These are phyloP conservation scores for Sarcophaga bullata DNA, from an alignment of 1,140 invertebrate species.

Conservation along the genomic window DNA sequence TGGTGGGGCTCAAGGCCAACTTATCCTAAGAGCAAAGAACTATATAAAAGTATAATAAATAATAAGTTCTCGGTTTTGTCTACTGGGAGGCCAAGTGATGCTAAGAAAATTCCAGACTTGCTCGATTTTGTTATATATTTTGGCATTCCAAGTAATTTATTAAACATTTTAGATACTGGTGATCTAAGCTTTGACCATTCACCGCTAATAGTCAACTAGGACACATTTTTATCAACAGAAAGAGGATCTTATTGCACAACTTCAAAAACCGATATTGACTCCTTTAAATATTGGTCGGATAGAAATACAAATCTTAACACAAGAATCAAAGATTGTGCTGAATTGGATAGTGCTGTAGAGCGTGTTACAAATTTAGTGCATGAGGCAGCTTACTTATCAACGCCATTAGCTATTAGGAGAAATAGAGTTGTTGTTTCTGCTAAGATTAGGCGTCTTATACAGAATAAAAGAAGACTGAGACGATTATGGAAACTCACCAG, in stretches of 20 bases:
- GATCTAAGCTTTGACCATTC: neutral
- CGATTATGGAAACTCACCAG: constrained; percentile 27
- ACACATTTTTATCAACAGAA: no score
- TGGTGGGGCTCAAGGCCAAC: neutral
- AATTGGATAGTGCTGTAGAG: constrained; percentile 16
- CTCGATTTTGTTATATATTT: neutral
- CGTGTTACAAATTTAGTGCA: constrained; percentile 25
- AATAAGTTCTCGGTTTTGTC: constrained; percentile 21
- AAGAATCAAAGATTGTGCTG: neutral
- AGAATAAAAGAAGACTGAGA: no score
- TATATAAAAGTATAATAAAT: constrained; percentile 32
- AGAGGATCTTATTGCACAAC: no score
- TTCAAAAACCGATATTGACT: no score
- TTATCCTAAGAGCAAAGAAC: constrained; percentile 32
- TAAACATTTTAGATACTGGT: neutral
- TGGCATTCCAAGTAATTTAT: neutral
- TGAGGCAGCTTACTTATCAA: constrained; percentile 2
- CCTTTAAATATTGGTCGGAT: neutral
- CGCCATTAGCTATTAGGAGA: neutral
- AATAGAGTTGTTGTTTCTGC: neutral
- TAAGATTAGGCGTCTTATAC: no score
- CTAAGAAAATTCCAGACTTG: constrained; percentile 21
- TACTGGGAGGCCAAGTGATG: constrained; percentile 1
- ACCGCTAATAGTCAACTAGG: neutral
- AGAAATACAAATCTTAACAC: neutral